Base-by-base conservation (phyloP, 2,888 invertebrate species). In the Leucophenga montana region DNA sequence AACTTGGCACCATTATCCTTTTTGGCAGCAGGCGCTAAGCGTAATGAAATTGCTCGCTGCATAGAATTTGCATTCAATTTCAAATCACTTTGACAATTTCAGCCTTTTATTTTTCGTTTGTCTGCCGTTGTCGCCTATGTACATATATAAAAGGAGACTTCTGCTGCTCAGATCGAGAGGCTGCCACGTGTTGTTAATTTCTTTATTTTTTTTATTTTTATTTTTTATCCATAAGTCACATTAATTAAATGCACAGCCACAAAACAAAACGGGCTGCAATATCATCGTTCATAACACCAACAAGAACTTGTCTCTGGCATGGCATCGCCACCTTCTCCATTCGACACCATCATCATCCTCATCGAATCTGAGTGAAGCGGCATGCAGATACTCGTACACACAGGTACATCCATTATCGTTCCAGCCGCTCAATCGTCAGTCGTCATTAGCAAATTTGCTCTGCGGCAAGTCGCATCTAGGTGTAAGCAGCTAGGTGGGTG, bases 31-130 rank as follows among this genome's bases (percentile, higher is more conserved):
- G 62, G 62, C 62, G 62, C 46, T 22, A 48, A 22, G 62, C 62
- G 6, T 20, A 64, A 64, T 46, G 48, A 44, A 22, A 64, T n/a
- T 48, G 62, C 80, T 78, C 76, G 73, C 74, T 18, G 75, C 27
- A 73, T 75, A 71, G 73, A 70, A 18, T 48, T 62, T 50, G 71
- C 74, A 50, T 50, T 50, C 18, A 50, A 5, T n/a, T 50, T 50
- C 18, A 50, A 5, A 3, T 18, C 50, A 50, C 50, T 50, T 50
- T 50, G 50, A 50, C 50, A 50, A 50, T 16, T 50, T 50, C 6
- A 50, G 50, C 16, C 18, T 50, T 50, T 18, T 50, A n/a, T 46
- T n/a, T 46, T 2, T 46, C 46, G 46, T 14, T 13, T 46, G 46
- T 16, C 50, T 50, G 50, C 6, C 27, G 27, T 18, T 50, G 50